Percentiles rank a stretch among this genome's conserved stretches.
Evolutionary conservation across 2,797 vertebrate species (phyloP).

Genomic region (Loriculus beryllinus): DNA sequence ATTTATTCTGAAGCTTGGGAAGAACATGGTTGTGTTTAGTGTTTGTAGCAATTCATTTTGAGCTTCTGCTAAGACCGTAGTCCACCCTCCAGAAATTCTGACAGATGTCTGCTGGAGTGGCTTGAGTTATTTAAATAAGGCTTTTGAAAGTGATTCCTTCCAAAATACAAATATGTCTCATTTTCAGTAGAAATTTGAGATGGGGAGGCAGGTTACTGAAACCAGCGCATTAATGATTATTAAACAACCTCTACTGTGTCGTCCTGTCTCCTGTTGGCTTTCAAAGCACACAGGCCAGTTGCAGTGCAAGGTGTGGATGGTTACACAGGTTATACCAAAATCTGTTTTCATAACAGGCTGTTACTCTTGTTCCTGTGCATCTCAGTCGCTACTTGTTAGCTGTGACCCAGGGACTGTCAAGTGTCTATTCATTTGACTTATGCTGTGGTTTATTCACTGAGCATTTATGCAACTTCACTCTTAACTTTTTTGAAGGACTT

Average conservation of each 20-base stretch:
- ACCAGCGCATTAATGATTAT: not conserved
- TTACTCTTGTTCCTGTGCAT: not conserved
- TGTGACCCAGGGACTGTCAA: not conserved
- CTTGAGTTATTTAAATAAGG: not conserved
- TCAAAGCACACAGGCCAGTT: not conserved
- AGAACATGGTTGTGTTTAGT: not conserved
- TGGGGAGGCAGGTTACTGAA: not conserved
- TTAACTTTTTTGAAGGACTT: no score
- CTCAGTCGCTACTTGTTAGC: not conserved
- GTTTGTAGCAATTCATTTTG: not conserved
- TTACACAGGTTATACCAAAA: not conserved
- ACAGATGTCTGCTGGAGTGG: not conserved
- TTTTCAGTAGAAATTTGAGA: not conserved
- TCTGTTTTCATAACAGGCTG: not conserved
- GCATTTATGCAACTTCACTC: not conserved
- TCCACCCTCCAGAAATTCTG: not conserved
- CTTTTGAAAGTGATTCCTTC: not conserved
- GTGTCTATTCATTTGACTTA: not conserved
- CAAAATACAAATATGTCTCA: not conserved
- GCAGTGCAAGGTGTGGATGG: not conserved
- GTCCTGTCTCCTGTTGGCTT: not conserved
- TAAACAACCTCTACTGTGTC: not conserved
- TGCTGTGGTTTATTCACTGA: not conserved
- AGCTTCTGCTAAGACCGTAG: not conserved
- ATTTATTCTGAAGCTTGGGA: not conserved